Evolutionary conservation across 92 coral and sea anemone species (phyloP).

Genomic region (Palythoa grandis): DNA sequence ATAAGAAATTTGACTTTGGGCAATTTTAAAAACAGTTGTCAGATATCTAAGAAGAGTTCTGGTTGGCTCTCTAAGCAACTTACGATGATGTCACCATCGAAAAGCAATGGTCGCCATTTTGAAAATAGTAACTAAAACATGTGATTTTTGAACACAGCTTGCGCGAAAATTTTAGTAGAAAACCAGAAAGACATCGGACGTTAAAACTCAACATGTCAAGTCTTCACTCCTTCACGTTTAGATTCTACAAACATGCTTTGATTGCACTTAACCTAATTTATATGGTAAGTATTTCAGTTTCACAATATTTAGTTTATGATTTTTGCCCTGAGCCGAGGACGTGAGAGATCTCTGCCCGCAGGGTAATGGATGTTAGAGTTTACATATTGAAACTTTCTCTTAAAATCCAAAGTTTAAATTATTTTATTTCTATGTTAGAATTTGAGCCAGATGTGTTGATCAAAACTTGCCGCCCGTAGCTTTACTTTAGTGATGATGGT

Average conservation of each 20-base stretch:
- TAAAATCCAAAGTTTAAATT: too few relatives aligned
- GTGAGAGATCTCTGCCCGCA: too few relatives aligned
- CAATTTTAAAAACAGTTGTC: neutral
- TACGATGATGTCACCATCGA: constrained; percentile 54
- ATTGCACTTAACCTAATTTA: constrained; percentile 87
- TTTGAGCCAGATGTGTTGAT: too few relatives aligned
- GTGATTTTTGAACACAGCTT: constrained; percentile 32
- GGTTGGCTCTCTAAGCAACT: constrained; percentile 55
- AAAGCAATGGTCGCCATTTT: constrained; percentile 57
- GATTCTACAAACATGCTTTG: constrained; percentile 79
- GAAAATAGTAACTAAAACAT: constrained; percentile 20
- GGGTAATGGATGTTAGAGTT: too few relatives aligned
- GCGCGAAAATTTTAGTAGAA: neutral
- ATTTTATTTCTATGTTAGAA: too few relatives aligned
- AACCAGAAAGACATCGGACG: neutral
- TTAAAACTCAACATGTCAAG: constrained; percentile 3
- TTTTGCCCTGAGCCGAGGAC: too few relatives aligned
- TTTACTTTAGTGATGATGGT: too few relatives aligned
- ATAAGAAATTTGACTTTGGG: neutral
- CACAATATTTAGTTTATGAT: too few relatives aligned
- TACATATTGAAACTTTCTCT: too few relatives aligned
- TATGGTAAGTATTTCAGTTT: constrained; percentile 69
- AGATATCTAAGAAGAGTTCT: constrained; percentile 29
- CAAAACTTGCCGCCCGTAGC: too few relatives aligned
- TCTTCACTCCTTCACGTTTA: constrained; percentile 69